These are phyloP conservation scores for Trachelus iudaicus DNA, from an alignment of 2,888 invertebrate species.

Conservation along the genomic window DNA sequence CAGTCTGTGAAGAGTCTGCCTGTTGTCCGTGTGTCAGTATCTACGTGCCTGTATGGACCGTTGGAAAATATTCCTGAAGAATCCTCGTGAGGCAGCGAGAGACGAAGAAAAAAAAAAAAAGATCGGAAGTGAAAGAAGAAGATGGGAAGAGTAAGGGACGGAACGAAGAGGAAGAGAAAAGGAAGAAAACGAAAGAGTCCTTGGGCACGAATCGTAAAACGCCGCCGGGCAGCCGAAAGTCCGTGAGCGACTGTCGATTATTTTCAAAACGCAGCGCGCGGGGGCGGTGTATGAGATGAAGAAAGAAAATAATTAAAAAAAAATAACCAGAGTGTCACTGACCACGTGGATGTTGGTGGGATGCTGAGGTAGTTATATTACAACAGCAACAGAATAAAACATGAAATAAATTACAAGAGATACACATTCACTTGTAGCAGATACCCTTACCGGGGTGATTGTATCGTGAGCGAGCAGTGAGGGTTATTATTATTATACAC, in stretches of 20 bases:
- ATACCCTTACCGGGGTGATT: constrained; percentile 53
- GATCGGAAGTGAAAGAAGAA: not conserved
- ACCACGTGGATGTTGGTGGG: constrained; percentile 18
- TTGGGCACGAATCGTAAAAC: not conserved
- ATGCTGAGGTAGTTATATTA: constrained; percentile 47
- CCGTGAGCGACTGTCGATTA: constrained; percentile 49
- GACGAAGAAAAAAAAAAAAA: not conserved
- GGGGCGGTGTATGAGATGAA: not conserved
- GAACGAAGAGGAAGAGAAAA: not conserved
- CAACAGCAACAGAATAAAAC: constrained; percentile 10
- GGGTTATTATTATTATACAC: constrained; percentile 6
- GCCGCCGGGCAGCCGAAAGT: not conserved
- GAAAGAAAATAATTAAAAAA: not conserved
- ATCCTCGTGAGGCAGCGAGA: not conserved
- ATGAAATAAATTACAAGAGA: constrained; percentile 27
- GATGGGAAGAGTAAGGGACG: not conserved
- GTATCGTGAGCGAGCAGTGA: constrained; percentile 56
- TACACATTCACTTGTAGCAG: constrained; percentile 54
- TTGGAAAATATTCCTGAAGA: not conserved
- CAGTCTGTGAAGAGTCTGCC: not conserved
- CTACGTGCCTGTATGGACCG: not conserved
- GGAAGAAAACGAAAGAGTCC: not conserved
- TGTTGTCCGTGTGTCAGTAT: not conserved
- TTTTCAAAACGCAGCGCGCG: constrained; percentile 51
- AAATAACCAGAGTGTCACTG: constrained; percentile 55